Percentiles rank a stretch among this genome's conserved stretches.
Evolutionary conservation across 2,797 vertebrate genomes (phyloP).

Genomic region (Prionace glauca): DNA sequence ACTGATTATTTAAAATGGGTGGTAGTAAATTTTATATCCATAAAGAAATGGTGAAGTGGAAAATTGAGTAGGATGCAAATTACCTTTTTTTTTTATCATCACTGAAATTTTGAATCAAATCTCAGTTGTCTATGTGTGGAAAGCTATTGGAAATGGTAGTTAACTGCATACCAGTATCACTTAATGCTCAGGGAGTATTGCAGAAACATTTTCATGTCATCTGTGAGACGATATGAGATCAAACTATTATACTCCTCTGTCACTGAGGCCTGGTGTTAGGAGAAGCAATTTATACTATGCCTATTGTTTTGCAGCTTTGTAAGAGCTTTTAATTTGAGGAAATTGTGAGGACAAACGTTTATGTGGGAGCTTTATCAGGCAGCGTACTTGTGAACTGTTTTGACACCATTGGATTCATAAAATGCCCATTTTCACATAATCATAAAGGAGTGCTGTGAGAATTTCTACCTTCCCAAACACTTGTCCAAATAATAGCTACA

Average conservation of each 20-base stretch:
- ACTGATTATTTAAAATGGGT: too few species aligned
- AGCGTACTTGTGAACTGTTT: not conserved
- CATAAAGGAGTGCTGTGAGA: not conserved
- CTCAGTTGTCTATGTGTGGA: not conserved
- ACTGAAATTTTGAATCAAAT: not conserved
- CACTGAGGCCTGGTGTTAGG: too few species aligned
- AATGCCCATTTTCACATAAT: not conserved
- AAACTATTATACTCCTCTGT: too few species aligned
- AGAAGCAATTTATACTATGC: too few species aligned
- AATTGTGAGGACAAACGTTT: not conserved
- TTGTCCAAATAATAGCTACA: not conserved
- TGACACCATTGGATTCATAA: not conserved
- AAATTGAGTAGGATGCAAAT: not conserved
- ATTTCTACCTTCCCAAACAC: not conserved
- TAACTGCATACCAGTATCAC: not conserved
- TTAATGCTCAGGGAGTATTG: not conserved
- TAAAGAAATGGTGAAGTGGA: not conserved
- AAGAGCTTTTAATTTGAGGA: not conserved
- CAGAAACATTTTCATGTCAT: not conserved
- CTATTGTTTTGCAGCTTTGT: too few species aligned
- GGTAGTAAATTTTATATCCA: not conserved
- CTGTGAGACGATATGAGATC: not conserved
- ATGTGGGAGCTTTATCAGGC: not conserved
- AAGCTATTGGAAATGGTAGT: not conserved
- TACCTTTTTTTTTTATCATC: not conserved